Conservation (phyloP, 1,140 invertebrate genomes). For the Eupristina koningsbergeri region DNA sequence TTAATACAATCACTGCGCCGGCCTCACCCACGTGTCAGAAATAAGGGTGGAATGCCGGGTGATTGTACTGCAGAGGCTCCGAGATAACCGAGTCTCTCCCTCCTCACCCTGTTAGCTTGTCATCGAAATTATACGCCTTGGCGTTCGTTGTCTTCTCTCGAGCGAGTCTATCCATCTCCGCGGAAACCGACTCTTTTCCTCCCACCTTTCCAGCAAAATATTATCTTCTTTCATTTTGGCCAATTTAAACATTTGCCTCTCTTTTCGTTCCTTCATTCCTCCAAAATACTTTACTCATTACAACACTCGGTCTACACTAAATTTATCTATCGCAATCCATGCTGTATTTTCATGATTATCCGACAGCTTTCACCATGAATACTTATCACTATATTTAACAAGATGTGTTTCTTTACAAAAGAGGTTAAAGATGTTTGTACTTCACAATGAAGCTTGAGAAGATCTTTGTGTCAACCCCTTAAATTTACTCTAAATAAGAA, state of each 20-base stretch:
- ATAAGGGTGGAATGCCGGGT: constrained; percentile 49
- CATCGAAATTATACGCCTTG: constrained; percentile 60
- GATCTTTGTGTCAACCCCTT: background rate
- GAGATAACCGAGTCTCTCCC: constrained; percentile 55
- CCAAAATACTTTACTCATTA: background rate
- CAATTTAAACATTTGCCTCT: background rate
- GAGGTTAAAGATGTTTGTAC: background rate
- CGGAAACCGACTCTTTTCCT: background rate
- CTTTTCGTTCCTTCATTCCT: background rate
- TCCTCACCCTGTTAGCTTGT: constrained; percentile 53
- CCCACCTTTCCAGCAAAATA: background rate
- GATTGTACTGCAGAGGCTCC: constrained; percentile 34
- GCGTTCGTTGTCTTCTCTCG: background rate
- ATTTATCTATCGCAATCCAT: background rate
- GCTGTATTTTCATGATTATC: background rate
- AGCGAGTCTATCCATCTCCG: constrained; percentile 2
- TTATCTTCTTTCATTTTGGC: background rate
- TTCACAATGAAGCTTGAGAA: background rate
- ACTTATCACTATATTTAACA: background rate
- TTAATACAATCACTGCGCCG: constrained; percentile 68
- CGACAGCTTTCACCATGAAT: background rate
- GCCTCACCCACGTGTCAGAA: constrained; percentile 46
- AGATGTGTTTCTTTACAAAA: background rate
- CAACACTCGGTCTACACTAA: background rate
- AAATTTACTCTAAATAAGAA: background rate